These are phyloP conservation scores for Oceanodroma tethys DNA, from an alignment of 2,113 vertebrate species.

Conservation along the genomic window DNA sequence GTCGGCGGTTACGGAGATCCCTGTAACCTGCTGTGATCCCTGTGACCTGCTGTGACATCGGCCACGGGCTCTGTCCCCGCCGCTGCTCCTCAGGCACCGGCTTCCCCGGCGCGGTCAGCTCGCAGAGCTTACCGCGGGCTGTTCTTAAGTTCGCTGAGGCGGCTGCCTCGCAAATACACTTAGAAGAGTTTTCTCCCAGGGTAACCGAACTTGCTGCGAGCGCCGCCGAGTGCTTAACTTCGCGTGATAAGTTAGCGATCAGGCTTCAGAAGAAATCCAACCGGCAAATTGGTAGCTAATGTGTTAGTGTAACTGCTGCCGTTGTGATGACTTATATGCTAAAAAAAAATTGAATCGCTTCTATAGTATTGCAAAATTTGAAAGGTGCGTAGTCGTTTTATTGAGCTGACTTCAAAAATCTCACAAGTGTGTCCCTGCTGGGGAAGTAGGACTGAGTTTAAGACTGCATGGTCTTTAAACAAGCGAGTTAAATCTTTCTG, in stretches of 20 bases:
- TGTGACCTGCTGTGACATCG: neutral
- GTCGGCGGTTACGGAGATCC: neutral
- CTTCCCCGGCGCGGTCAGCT: neutral
- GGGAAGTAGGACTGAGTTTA: neutral
- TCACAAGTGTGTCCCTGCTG: neutral
- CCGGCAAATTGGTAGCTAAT: neutral
- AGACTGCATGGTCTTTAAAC: neutral
- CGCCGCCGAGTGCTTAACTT: neutral
- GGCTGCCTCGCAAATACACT: accelerated
- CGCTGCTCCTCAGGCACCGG: neutral
- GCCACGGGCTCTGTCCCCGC: neutral
- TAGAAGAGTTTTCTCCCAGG: accelerated
- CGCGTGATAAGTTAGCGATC: accelerated
- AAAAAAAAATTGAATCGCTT: neutral
- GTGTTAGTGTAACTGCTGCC: neutral
- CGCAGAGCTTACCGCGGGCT: neutral
- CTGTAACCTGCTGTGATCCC: neutral
- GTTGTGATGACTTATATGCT: accelerated
- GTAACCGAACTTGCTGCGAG: accelerated
- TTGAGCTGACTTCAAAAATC: neutral
- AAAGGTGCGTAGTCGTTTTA: accelerated
- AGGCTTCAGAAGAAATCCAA: neutral
- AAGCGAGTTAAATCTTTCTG: accelerated
- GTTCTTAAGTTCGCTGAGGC: accelerated
- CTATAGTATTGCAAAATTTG: neutral